Base-by-base conservation (phyloP, 2,113 vertebrate species). In the Rhabdornis inornatus region DNA sequence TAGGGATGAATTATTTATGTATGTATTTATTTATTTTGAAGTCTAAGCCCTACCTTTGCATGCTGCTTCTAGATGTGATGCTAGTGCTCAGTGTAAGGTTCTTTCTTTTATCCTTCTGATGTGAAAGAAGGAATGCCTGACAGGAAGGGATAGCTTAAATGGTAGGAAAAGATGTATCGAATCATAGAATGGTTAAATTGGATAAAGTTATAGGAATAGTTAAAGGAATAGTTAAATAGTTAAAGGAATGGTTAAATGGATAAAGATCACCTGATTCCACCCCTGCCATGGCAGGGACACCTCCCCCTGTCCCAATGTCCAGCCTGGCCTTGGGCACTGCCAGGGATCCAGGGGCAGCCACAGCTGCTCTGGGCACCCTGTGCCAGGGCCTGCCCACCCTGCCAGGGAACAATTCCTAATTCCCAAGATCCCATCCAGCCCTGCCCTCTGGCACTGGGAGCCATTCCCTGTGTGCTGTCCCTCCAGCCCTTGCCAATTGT, bases 261-360 rank as follows among this genome's bases (percentile, higher is more conserved):
- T n/a, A 31, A 31, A 31, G 17, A 3, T 13, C 11, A 37, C 3
- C 5, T 2, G 0, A 8, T 33, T 0, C 21, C 21, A 35, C 16
- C 15, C 5, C 30, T 1, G 14, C 35, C 76, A 16, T 9, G 22
- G 2, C 59, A 80, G 86, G 66, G 50, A 37, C 50, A 13, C 18
- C 68, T 81, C 0, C 18, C 59, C 27, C 5, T 27, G 33, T 10
- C 31, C 59, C 86, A 88, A 35, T 64, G 31, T 17, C 56, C 85
- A 87, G 0, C 30, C 56, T 70, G 65, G 20, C 72, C 84, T 61
- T 45, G 84, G 56, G 6, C 64, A 87, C 74, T 78, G 20, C 63
- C 83, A 77, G 83, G 63, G 39, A 69, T 77, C 20, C 79, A 82
- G 83, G 72, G 63, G 72, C 72, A 87, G 72, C 83, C 83, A 4